phyloP scores from a whole-genome alignment of 2,888 invertebrate species.

The Pinctada fucata region DNA sequence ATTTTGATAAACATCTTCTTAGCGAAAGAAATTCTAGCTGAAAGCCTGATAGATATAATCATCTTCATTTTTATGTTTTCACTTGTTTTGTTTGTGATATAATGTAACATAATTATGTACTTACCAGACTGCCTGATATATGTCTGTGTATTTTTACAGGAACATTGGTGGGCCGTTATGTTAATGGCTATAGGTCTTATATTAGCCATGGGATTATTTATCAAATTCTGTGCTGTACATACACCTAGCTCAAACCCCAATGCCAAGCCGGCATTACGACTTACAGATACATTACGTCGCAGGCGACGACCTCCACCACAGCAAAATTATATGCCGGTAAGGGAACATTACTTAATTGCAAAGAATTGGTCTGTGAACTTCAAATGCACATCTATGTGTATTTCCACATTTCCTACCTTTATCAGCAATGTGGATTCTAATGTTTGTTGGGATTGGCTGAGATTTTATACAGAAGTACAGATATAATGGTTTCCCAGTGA shows the following conservation, averaged over 20 bases:
- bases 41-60: no score
- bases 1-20: no score
- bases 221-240: conserved; percentile 99
- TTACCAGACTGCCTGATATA: no score
- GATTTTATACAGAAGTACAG: no score
- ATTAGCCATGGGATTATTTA: conserved; percentile 97
- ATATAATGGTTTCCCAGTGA: no score
- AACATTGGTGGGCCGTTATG: conserved; percentile 82
- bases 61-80: no score
- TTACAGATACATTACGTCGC: conserved; percentile 82
- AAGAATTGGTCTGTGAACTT: neutral
- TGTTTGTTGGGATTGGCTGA: no score
- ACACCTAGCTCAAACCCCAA: conserved; percentile 99
- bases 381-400: neutral
- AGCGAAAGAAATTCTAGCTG: no score
- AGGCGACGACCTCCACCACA: conserved; percentile 48
- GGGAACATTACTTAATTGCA: neutral
- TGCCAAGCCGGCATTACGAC: conserved; percentile 93
- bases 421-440: no score
- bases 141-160: conserved; percentile 49
- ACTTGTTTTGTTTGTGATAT: no score
- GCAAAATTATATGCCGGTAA: conserved; percentile 14
- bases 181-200: conserved; percentile 93
- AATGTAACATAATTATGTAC: no score
- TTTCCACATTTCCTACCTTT: neutral